Evolutionary conservation across 1,140 invertebrate species (phyloP), one percentile per base, ranked within the genome.

Genomic region (Phymastichus coffea): DNA sequence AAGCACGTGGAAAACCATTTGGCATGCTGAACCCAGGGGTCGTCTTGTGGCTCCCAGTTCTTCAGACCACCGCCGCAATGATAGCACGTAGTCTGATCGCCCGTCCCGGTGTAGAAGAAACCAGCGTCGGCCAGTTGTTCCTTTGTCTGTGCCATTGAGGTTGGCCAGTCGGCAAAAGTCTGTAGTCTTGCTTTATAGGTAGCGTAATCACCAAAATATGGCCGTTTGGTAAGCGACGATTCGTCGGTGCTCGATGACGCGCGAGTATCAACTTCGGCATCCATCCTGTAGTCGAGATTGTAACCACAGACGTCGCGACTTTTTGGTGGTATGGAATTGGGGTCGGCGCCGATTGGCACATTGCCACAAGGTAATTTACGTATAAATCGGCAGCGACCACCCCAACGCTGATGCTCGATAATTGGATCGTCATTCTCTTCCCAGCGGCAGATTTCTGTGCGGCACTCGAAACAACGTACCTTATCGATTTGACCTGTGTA

Each of bases 11-110:
- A 82, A 65, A 92, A 92, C 91, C 92, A 94, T 26, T 86, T 82
- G 0, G 91, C 91, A 72, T 96, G 93, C 73, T 95, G 90, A 56
- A 88, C 85, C 92, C 92, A 94, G 1, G 92, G 92, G 62, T 92
- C 85, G 78, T 95, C 93, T 48, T 85, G 82, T 22, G 85, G 84
- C 72, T 91, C 89, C 94, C 94, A 96, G 68, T 92, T 89, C 70
- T 91, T 92, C 1, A 95, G 78, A 2, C 91, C 91, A 17, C 91
- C 90, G 46, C 90, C 90, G 70, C 94, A 96, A 67, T 89, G 87
- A 70, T 90, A 95, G 68, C 94, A 96, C 20, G 89, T 82, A 0
- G 92, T 92, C 67, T 91, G 87, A 76, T 95, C 93, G 9, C 87
- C 87, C 40, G 85, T 84, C 66, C 92, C 92, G n/a, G 88, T 88